These are phyloP conservation scores for Melanotaenia boesemani DNA, from an alignment of 2,797 vertebrate species.

Conservation along the genomic window DNA sequence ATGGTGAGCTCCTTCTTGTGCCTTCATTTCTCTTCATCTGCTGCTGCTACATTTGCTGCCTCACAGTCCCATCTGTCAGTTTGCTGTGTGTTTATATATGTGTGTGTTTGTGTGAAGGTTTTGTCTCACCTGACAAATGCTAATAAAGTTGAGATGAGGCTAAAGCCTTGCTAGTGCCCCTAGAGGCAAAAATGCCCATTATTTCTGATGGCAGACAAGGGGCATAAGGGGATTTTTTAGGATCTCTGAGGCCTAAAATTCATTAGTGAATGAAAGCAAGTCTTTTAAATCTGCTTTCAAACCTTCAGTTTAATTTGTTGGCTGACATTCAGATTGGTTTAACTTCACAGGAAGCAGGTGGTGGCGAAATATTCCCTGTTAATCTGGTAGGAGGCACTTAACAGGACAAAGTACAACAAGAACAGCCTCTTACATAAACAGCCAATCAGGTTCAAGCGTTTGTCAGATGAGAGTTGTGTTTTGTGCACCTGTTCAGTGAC, in stretches of 20 bases:
- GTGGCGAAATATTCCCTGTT: no score
- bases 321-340: neutral
- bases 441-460: constrained; percentile 8
- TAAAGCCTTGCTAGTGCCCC: neutral
- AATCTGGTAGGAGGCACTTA: no score
- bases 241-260: no score
- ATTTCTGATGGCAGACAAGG: no score
- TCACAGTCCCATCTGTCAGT: constrained; percentile 36
- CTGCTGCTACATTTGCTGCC: constrained; percentile 58
- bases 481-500: constrained; percentile 39
- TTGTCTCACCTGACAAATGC: constrained; percentile 21
- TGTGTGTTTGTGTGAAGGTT: constrained; percentile 17
- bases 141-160: no score
- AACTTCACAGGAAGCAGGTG: neutral
- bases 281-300: no score
- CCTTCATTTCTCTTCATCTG: constrained; percentile 13
- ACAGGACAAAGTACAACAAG: no score
- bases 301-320: neutral
- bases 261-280: no score
- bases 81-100: constrained; percentile 4
- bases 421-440: neutral
- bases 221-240: no score
- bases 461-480: constrained; percentile 32
- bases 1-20: neutral
- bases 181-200: no score